Conservation (phyloP, 2,888 invertebrate genomes). For the Liopterus haemorrhoidalis region DNA sequence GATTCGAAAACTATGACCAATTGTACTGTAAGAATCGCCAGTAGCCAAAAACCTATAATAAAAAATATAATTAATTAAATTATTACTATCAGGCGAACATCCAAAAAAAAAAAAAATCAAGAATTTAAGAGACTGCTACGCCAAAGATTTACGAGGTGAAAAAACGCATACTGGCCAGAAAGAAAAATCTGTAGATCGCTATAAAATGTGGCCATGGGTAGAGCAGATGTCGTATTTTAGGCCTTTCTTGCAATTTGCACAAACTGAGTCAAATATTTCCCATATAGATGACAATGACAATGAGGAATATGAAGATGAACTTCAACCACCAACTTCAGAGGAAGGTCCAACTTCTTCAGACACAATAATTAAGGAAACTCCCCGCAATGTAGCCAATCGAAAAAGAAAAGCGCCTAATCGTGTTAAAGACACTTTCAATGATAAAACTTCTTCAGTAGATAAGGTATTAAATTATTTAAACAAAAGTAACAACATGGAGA, state of each 20-base stretch:
- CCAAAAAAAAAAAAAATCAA: constrained; percentile 9
- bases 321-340: too few species aligned
- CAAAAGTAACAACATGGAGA: too few species aligned
- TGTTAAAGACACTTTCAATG: too few species aligned
- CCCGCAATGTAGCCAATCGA: too few species aligned
- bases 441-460: too few species aligned
- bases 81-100: too few species aligned
- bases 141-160: constrained; percentile 7
- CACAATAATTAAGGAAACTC: too few species aligned
- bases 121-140: constrained; percentile 15
- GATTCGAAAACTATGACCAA: constrained; percentile 34
- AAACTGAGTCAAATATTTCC: constrained; percentile 20
- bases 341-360: too few species aligned
- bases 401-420: too few species aligned
- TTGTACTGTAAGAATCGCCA: constrained; percentile 32
- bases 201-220: constrained; percentile 18
- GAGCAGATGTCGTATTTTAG: constrained; percentile 20
- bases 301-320: not conserved
- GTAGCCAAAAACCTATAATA: constrained; percentile 25
- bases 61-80: too few species aligned
- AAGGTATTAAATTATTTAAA: too few species aligned
- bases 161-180: constrained; percentile 13
- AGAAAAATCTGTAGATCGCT: constrained; percentile 14
- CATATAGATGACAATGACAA: not conserved
- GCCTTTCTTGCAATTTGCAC: constrained; percentile 18